Base-by-base conservation (phyloP, 2,113 vertebrate species). In the Etheostoma cragini region DNA sequence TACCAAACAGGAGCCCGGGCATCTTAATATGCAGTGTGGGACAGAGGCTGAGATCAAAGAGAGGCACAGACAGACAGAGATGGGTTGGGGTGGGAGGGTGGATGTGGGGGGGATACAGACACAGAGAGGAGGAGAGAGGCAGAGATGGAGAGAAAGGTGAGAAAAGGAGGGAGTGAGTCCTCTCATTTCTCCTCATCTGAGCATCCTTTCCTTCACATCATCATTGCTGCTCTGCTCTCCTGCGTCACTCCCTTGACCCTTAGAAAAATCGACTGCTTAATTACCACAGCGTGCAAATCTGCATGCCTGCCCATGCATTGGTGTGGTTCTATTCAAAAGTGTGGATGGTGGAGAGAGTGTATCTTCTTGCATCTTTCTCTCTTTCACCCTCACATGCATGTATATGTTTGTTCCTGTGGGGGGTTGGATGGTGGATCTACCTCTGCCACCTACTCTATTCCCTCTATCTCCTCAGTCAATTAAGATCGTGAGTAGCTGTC, bases 21-120 rank as follows among this genome's bases (percentile, higher is more conserved):
- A 93, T 92, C 90, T 94, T 94, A 93, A 91, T 94, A 94, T 95
- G 92, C 92, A 91, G 92, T 78, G 91, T 93, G 92, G 90, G 88
- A 89, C 92, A 91, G 90, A 92, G 92, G 86, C 87, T 80, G 92
- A 93, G 92, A 93, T 94, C 92, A 93, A 92, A 93, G 88, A 78
- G 84, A 92, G 86, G 86, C 89, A 89, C 83, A 92, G 91, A 92
- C 92, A 90, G 90, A 94, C 90, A 93, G 85, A 89, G 82, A 87
- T 86, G 82, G 84, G 89, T 74, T 84, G 58, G 76, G 72, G 79
- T 42, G 72, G 80, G 72, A 14, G 70, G 80, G 70, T 53, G 80
- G 26, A 21, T 10, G 24, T 8, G 13, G n/a, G 50, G 50, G 46
- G 76, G 65, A 13, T n/a, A 72, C 50, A 71, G 73, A 71, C 78